Base-by-base conservation (phyloP, 1,140 invertebrate species). In the Berghia stephanieae region DNA sequence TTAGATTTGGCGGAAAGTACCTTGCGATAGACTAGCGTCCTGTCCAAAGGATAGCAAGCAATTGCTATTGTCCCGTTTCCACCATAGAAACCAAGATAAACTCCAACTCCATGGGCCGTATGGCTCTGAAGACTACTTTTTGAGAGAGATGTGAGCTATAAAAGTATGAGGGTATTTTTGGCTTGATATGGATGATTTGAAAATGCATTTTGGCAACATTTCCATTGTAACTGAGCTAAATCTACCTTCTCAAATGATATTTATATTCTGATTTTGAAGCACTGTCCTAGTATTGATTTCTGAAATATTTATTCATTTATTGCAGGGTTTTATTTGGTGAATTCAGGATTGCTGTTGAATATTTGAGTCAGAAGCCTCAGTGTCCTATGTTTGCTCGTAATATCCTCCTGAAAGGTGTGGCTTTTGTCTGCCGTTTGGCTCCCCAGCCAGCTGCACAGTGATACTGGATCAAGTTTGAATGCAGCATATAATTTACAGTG, bases 251-350 rank as follows among this genome's bases (percentile, higher is more conserved):
- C 8, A 27, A 63, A 63, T 63, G 57, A 13, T 21, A 21, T 18
- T 13, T 27, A 27, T 21, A 13, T n/a, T n/a, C 57, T 10, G 10
- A 63, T 27, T 63, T 18, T 13, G 10, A 27, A 63, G 8, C 24
- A 63, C 8, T 63, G 8, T 13, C 8, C 31, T 10, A 63, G 3
- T 49, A 52, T 16, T n/a, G n/a, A 63, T 40, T 60, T 36, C 52
- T 42, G 44, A 10, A 3, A 0, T 40, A 40, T 13, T 5, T 8
- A 43, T 63, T 75, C 4, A 43, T 75, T 43, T 60, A 43, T 81
- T 82, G 6, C 81, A 93, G 96, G 79, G 95, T 94, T 81, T 93
- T 96, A 87, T 97, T 97, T 90, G 91, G 92, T 72, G 96, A 97
- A 88, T 86, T 96, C 73, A 91, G 94, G 49, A 85, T 93, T 55